Conservation (phyloP, 2,797 vertebrate genomes). For the Thalassophryne amazonica region DNA sequence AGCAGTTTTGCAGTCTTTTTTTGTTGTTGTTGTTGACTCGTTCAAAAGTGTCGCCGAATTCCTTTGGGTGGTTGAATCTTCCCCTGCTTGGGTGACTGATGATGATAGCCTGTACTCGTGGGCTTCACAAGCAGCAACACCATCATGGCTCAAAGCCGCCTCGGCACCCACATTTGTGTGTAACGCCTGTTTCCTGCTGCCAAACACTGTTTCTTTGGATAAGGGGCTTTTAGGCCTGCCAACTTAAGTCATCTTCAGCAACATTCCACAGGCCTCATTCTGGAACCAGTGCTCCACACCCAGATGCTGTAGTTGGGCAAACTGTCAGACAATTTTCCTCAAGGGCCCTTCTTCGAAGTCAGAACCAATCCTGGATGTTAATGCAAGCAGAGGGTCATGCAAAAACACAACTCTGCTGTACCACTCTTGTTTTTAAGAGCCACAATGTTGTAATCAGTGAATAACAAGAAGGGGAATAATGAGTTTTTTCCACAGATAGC, state of each 20-base stretch:
- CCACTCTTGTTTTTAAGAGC: constrained; percentile 18
- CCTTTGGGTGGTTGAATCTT: constrained; percentile 55
- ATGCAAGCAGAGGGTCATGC: constrained; percentile 55
- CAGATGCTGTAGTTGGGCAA: constrained; percentile 55
- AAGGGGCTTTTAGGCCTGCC: constrained; percentile 64
- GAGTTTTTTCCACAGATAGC: constrained; percentile 16
- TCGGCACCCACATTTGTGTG: constrained; percentile 55
- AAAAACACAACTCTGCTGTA: constrained; percentile 29
- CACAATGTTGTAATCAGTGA: constrained; percentile 37
- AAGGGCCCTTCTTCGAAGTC: constrained; percentile 61
- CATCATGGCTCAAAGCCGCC: constrained; percentile 70
- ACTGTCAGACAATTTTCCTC: constrained; percentile 60
- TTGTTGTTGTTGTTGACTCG: too few species aligned
- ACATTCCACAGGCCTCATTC: constrained; percentile 60
- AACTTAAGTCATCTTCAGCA: constrained; percentile 72
- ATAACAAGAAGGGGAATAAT: not conserved
- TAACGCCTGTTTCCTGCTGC: constrained; percentile 31
- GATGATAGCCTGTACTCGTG: constrained; percentile 71
- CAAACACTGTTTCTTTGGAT: constrained; percentile 24
- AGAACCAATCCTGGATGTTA: constrained; percentile 54
- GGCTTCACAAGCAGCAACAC: constrained; percentile 58
- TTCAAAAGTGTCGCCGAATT: constrained; percentile 50
- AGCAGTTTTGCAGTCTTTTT: constrained; percentile 36
- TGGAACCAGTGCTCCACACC: constrained; percentile 44
- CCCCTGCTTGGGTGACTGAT: constrained; percentile 63